Percentiles rank a stretch among this genome's conserved stretches.
phyloP scores from a whole-genome alignment of 2,888 invertebrate species.

The Drosophila robusta region DNA sequence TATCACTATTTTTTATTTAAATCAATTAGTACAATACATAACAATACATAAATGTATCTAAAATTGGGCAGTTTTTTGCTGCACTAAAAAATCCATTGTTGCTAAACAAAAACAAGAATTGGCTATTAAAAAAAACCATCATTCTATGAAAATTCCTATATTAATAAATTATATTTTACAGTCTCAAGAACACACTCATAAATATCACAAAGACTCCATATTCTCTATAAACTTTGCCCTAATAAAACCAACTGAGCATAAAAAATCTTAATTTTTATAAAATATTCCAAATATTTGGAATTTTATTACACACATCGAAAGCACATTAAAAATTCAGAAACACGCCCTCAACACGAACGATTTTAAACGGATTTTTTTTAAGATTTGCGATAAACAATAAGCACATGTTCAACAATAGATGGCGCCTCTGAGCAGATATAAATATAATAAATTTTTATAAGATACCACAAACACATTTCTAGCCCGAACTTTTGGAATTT shows the following conservation, averaged over 20 bases:
- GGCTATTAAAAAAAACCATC: not conserved
- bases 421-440: conserved; percentile 23
- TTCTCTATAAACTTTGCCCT: not conserved
- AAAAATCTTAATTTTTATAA: not conserved
- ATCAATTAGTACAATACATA: too few relatives aligned
- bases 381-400: conserved; percentile 10
- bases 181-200: too few relatives aligned
- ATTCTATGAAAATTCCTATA: not conserved
- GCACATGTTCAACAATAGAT: conserved; percentile 30
- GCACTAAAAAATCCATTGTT: too few relatives aligned
- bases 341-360: not conserved
- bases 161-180: not conserved
- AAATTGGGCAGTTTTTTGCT: too few relatives aligned
- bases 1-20: too few relatives aligned
- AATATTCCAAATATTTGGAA: not conserved
- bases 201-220: not conserved
- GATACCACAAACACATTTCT: conserved; percentile 40
- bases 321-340: conserved; percentile 15
- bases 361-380: conserved; percentile 1
- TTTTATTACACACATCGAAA: not conserved
- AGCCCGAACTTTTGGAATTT: conserved; percentile 37
- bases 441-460: conserved; percentile 38
- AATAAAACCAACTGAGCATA: not conserved
- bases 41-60: too few relatives aligned
- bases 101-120: too few relatives aligned